These are phyloP conservation scores for Pomatostomus ruficeps DNA, from an alignment of 2,113 vertebrate species.

Conservation along the genomic window DNA sequence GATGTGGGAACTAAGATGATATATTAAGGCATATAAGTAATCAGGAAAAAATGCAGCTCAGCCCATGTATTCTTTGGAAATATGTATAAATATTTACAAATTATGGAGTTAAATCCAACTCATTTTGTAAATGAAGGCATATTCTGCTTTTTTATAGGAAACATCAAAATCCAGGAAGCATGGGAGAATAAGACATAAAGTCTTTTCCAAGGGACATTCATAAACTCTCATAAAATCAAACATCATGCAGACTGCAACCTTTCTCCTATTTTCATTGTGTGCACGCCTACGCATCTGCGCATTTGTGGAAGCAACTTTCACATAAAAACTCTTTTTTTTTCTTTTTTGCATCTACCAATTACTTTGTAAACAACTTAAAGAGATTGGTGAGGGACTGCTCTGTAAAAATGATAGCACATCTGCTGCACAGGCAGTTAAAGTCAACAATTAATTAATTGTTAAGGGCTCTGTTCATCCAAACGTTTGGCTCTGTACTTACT, in stretches of 20 bases:
- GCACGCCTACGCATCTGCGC: neutral
- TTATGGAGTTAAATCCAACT: conserved; percentile 70
- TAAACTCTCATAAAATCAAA: conserved; percentile 33
- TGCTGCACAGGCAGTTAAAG: conserved; percentile 52
- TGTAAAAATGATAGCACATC: conserved; percentile 47
- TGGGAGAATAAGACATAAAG: conserved; percentile 27
- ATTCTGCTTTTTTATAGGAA: conserved; percentile 59
- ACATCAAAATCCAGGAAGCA: conserved; percentile 50
- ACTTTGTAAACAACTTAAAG: conserved; percentile 45
- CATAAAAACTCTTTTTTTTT: neutral
- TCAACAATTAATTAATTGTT: conserved; percentile 62
- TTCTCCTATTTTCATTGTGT: conserved; percentile 50
- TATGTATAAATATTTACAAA: conserved; percentile 78
- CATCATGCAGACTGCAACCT: conserved; percentile 24
- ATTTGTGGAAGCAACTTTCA: conserved; percentile 17
- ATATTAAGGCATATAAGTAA: conserved; percentile 71
- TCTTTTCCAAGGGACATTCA: conserved; percentile 41
- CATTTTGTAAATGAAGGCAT: conserved; percentile 70
- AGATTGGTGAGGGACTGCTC: conserved; percentile 25
- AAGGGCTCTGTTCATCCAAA: conserved; percentile 43
- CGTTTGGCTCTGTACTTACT: conserved; percentile 47
- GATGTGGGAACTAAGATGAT: conserved; percentile 64
- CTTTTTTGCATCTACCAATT: neutral
- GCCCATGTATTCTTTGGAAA: conserved; percentile 71
- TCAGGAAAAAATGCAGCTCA: conserved; percentile 68